Conservation (phyloP, 2,797 vertebrate species). For the Coranthus polyacanthus region DNA sequence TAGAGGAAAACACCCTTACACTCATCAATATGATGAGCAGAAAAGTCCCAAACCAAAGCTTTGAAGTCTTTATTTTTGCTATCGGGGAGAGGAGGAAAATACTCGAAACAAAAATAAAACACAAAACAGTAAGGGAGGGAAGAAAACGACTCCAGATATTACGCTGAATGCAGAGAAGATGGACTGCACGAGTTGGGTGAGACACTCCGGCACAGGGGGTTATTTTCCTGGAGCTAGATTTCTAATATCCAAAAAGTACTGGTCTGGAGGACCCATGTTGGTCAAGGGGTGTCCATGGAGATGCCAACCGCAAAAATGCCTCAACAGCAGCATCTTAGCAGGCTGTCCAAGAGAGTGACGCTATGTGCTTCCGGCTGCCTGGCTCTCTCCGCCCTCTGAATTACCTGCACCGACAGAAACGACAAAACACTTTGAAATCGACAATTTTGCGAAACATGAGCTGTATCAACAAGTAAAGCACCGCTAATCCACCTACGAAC, state of each 20-base stretch:
- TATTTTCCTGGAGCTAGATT: conserved; percentile 87
- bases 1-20: conserved; percentile 89
- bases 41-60: conserved; percentile 95
- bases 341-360: conserved; percentile 82
- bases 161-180: conserved; percentile 87
- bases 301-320: conserved; percentile 85
- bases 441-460: background rate
- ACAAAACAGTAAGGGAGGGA: conserved; percentile 83
- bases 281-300: conserved; percentile 86
- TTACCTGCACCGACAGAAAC: conserved; percentile 83
- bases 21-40: conserved; percentile 99
- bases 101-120: conserved; percentile 81
- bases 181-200: conserved; percentile 90
- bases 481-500: background rate
- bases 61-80: conserved; percentile 90
- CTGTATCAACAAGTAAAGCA: background rate
- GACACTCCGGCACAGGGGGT: conserved; percentile 84
- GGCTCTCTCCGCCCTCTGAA: conserved; percentile 90
- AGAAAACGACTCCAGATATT: conserved; percentile 87
- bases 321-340: conserved; percentile 86
- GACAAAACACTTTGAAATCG: background rate
- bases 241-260: conserved; percentile 88
- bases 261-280: conserved; percentile 85
- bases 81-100: conserved; percentile 82
- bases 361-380: conserved; percentile 96